Evolutionary conservation across 2,888 invertebrate genomes (phyloP).

Genomic region (Erebia palarica): DNA sequence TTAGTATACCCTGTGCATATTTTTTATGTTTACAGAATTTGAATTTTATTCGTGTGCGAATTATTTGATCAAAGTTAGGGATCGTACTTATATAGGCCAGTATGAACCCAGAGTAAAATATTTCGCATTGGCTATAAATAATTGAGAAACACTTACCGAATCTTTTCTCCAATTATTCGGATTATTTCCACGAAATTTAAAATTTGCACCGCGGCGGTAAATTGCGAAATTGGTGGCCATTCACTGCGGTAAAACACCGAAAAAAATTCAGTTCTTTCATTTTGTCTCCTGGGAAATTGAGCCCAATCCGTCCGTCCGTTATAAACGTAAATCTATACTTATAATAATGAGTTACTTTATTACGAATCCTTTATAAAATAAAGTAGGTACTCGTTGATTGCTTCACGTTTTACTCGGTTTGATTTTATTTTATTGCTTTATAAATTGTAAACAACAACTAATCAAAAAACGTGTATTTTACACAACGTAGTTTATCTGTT

Average conservation of each 20-base stretch:
- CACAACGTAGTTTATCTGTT: too few relatives aligned
- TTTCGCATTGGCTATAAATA: constrained; percentile 1
- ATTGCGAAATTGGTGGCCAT: constrained; percentile 32
- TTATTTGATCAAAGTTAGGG: too few relatives aligned
- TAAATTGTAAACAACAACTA: background rate
- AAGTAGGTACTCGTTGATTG: background rate
- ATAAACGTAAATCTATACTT: constrained; percentile 8
- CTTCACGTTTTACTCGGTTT: background rate
- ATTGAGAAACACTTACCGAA: constrained; percentile 13
- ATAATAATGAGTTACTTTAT: background rate
- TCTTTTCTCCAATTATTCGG: constrained; percentile 22
- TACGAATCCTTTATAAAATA: background rate
- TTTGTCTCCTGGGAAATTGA: constrained; percentile 24
- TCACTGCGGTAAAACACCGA: constrained; percentile 26
- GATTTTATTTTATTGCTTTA: constrained; percentile 1
- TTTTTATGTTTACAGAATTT: too few relatives aligned
- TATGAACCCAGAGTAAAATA: too few relatives aligned
- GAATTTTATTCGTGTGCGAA: too few relatives aligned
- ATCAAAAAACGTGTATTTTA: too few relatives aligned
- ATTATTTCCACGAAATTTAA: constrained; percentile 32
- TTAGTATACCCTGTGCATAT: too few relatives aligned
- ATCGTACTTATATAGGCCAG: too few relatives aligned
- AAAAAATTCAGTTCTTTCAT: constrained; percentile 26
- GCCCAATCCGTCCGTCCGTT: constrained; percentile 13
- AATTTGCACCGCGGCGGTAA: constrained; percentile 24